Conservation (phyloP, 2,888 invertebrate species). For the Dolichopus griseipennis region DNA sequence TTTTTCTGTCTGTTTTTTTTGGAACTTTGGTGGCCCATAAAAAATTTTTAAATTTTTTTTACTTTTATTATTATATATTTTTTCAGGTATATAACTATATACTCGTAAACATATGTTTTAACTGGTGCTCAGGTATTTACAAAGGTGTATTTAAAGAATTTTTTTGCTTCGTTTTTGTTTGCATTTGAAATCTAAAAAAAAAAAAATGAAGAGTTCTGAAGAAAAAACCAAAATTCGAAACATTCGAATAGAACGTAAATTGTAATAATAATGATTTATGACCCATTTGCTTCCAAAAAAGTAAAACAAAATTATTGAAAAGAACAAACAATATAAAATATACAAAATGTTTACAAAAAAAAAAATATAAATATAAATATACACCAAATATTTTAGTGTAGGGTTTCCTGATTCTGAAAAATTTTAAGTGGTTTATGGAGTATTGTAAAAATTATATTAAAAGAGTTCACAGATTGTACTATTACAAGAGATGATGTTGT, state of each 20-base stretch:
- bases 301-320: not conserved
- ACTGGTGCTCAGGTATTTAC: not conserved
- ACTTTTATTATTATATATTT: not conserved
- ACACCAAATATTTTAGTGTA: too few species aligned
- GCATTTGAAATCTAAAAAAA: too few species aligned
- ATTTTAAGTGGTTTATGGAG: too few species aligned
- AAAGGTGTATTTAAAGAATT: not conserved
- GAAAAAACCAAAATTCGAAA: too few species aligned
- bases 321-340: too few species aligned
- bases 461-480: too few species aligned
- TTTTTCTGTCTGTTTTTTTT: not conserved
- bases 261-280: slow-evolving; percentile 1
- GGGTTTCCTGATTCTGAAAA: too few species aligned
- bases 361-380: too few species aligned
- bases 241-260: not conserved
- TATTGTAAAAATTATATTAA: too few species aligned
- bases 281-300: not conserved
- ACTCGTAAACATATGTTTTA: not conserved
- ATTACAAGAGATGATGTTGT: too few species aligned
- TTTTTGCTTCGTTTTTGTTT: not conserved
- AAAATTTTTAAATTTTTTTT: not conserved
- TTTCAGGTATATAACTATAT: not conserved
- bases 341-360: too few species aligned
- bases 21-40: not conserved
- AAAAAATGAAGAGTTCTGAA: too few species aligned